Base-by-base conservation (phyloP, 2,888 invertebrate species). In the Pterostichus madidus region DNA sequence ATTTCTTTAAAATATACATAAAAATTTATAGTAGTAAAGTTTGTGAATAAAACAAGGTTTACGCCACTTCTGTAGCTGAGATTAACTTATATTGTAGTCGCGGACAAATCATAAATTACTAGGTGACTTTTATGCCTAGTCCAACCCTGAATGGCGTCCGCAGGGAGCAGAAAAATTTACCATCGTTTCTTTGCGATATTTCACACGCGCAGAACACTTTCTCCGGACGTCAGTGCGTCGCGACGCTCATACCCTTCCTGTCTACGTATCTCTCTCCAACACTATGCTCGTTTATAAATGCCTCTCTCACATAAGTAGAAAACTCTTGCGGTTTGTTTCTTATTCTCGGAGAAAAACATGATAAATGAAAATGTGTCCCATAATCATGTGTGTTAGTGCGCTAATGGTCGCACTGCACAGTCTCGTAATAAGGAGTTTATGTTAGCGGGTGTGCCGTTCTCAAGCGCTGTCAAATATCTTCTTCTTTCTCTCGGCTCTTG, bases 181-280 rank as follows among this genome's bases (percentile, higher is more conserved):
- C 88, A 87, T 88, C 87, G 86, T 86, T 86, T 86, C 86, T 86
- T 86, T 86, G 87, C 87, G 87, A 89, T 89, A 89, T 88, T 88
- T 89, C 88, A 89, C 87, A 5, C 88, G 88, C 88, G 88, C 87
- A 86, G 87, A 88, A 87, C 87, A 88, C 87, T 88, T 87, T 87
- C 85, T 85, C 85, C 84, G 68, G 82, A 85, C 84, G 85, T 85
- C 85, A 85, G 84, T 83, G 80, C 73, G 83, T 71, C 17, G 68
- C 8, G 68, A 71, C 15, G 68, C 17, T 71, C 68, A 71, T 71
- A 71, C 68, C 17, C 24, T 17, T 71, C 13, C 17, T 10, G 10
- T 32, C 6, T 39, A 24, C 46, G 7, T 68, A 44, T 39, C 13
- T 56, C 56, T 71, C 15, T 71, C 46, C n/a, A 44, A 17, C 15